A percentile compares a stretch with the other conserved stretches of the same genome.
phyloP scores from a whole-genome alignment of 2,797 vertebrate species.

The Dendrocincla tyrannina region DNA sequence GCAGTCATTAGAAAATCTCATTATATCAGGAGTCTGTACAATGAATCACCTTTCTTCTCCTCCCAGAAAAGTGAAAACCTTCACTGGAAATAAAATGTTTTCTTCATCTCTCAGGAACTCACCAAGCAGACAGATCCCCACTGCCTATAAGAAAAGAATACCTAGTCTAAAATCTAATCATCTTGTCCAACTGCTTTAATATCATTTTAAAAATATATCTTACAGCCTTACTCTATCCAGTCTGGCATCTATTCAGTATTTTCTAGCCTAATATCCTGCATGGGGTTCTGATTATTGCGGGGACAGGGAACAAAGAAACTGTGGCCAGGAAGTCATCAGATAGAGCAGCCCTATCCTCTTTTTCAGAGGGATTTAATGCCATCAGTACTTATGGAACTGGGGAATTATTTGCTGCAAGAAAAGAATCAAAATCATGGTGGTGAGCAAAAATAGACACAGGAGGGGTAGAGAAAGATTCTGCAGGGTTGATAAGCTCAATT shows the following conservation, averaged over 20 bases:
- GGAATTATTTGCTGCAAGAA: conserved; percentile 8
- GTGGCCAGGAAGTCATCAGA: conserved; percentile 34
- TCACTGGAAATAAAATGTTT: conserved; percentile 35
- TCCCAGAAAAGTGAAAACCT: conserved; percentile 43
- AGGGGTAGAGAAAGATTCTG: background rate
- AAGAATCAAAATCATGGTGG: background rate
- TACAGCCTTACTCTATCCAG: conserved; percentile 29
- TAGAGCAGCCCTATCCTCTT: background rate
- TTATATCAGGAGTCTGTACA: conserved; percentile 33
- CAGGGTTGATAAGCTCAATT: background rate
- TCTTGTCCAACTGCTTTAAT: conserved; percentile 50
- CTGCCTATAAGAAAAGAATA: conserved; percentile 5
- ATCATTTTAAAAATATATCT: conserved; percentile 49
- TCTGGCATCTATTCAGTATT: conserved; percentile 34
- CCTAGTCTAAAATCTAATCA: conserved; percentile 46
- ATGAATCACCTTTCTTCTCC: conserved; percentile 25
- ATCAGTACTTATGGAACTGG: background rate
- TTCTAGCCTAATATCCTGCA: conserved; percentile 57
- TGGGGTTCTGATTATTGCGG: background rate
- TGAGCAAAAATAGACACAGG: conserved; percentile 11
- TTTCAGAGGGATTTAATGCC: background rate
- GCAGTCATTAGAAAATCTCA: conserved; percentile 52
- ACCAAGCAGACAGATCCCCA: conserved; percentile 20
- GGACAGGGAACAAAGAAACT: conserved; percentile 38
- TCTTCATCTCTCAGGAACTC: conserved; percentile 25